Percentiles rank a stretch among this genome's conserved stretches.
phyloP scores from a whole-genome alignment of 2,113 vertebrate genomes.

The Hyla sarda region DNA sequence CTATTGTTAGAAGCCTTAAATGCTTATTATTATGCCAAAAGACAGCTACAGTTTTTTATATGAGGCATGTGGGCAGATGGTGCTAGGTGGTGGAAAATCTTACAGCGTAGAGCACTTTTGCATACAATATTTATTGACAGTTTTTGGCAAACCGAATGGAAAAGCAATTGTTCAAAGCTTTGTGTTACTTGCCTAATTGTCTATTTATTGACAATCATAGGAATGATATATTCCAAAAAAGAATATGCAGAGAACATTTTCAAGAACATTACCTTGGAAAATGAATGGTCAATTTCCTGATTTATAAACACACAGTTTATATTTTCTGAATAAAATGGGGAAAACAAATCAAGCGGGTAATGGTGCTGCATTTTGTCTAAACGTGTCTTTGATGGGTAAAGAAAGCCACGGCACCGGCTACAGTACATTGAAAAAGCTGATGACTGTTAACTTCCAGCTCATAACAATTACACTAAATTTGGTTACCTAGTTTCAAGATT shows the following conservation, averaged over 20 bases:
- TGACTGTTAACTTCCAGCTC: constrained; percentile 21
- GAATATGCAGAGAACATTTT: constrained; percentile 43
- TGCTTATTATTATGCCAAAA: constrained; percentile 48
- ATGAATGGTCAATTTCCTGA: constrained; percentile 12
- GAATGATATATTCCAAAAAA: constrained; percentile 25
- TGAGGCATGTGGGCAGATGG: constrained; percentile 52
- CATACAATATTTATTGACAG: constrained; percentile 59
- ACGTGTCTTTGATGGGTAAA: constrained; percentile 25
- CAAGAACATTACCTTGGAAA: constrained; percentile 6
- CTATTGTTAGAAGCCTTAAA: constrained; percentile 55
- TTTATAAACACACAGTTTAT: constrained; percentile 29
- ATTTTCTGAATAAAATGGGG: constrained; percentile 15
- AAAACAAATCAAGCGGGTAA: constrained; percentile 19
- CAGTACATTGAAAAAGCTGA: constrained; percentile 17
- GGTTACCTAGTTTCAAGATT: constrained; percentile 29
- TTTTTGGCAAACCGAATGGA: constrained; percentile 56
- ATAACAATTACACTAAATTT: constrained; percentile 17
- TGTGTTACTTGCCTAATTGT: constrained; percentile 45
- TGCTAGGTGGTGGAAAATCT: constrained; percentile 55
- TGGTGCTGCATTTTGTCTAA: constrained; percentile 11
- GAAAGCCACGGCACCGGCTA: constrained; percentile 14
- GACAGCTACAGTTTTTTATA: constrained; percentile 45
- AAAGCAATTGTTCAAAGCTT: constrained; percentile 53
- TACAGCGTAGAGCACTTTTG: constrained; percentile 47
- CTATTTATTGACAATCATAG: constrained; percentile 50